Percentiles rank a stretch among this genome's conserved stretches.
Conservation (phyloP, 2,113 vertebrate genomes). For the Dipodomys ordii region DNA sequence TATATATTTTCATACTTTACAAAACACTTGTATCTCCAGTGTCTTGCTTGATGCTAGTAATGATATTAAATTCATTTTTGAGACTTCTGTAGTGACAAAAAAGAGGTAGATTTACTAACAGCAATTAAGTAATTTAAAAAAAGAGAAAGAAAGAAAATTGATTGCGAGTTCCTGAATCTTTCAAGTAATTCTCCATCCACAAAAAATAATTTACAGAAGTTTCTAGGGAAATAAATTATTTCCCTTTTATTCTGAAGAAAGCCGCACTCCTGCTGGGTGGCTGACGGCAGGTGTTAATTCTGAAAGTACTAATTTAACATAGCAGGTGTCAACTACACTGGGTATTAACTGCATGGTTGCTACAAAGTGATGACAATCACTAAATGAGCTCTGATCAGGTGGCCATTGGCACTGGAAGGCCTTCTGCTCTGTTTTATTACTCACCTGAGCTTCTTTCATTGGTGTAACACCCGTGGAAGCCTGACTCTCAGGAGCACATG, state of each 20-base stretch:
- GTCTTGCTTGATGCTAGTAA: background rate
- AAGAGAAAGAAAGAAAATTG: constrained; percentile 22
- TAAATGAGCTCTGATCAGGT: constrained; percentile 76
- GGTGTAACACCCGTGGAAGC: background rate
- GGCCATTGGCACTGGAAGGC: constrained; percentile 27
- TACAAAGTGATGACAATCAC: constrained; percentile 76
- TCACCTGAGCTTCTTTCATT: constrained; percentile 50
- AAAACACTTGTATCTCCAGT: background rate
- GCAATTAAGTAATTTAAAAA: background rate
- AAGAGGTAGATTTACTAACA: background rate
- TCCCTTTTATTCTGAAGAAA: constrained; percentile 69
- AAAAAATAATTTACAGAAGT: constrained; percentile 72
- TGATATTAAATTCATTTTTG: background rate
- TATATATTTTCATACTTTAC: constrained; percentile 10
- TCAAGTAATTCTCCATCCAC: constrained; percentile 64
- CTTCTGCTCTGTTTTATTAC: constrained; percentile 65
- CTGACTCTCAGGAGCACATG: background rate
- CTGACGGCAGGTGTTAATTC: constrained; percentile 81
- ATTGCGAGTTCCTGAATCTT: constrained; percentile 52
- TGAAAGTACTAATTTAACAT: constrained; percentile 80
- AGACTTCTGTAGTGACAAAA: background rate
- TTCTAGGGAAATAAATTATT: constrained; percentile 75
- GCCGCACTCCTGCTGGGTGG: constrained; percentile 65
- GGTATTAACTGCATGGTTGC: constrained; percentile 76
- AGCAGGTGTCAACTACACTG: constrained; percentile 82